Base-by-base conservation (phyloP, 2,888 invertebrate genomes). In the Rotaria sp. region DNA sequence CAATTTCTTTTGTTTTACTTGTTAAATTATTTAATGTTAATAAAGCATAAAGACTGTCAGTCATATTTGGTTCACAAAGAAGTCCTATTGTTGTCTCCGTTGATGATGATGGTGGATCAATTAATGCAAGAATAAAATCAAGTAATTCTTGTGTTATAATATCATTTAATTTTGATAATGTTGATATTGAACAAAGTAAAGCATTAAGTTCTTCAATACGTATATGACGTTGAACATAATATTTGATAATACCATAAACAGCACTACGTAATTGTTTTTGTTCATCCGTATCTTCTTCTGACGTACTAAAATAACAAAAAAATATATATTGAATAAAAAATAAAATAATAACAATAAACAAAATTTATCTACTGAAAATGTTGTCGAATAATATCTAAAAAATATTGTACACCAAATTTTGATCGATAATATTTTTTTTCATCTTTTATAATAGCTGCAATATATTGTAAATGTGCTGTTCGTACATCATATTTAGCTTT, bases 381-480 rank as follows among this genome's bases (percentile, higher is more conserved):
- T 85, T 92, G 92, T 45, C 93, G 90, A 85, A 93, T 92, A 11
- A 92, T 91, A 89, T 94, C 94, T 86, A 94, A 90, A 85, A 93
- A 91, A 89, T 92, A 94, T 89, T 93, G 93, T 1, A 93, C 91
- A 50, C 94, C 94, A 89, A 93, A 94, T 87, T 92, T 92, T 88
- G 93, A 93, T 38, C 93, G 91, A 89, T 93, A 93, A 89, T 92
- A 93, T 88, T 93, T 92, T 24, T 93, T 90, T 89, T 94, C 93
- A 88, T 93, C 93, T 88, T 93, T 93, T 85, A 94, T 93, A 88
- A 94, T 92, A 15, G 93, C 93, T 86, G 93, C 93, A 84, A 94
- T 89, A 89, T 93, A 93, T 89, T 94, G 94, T 2, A 93, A 92
- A 88, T 94, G 93, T 21, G 93, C 93, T 85, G 93, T 92, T 38